Evolutionary conservation across 2,797 vertebrate species (phyloP).

Genomic region (Alca torda): DNA sequence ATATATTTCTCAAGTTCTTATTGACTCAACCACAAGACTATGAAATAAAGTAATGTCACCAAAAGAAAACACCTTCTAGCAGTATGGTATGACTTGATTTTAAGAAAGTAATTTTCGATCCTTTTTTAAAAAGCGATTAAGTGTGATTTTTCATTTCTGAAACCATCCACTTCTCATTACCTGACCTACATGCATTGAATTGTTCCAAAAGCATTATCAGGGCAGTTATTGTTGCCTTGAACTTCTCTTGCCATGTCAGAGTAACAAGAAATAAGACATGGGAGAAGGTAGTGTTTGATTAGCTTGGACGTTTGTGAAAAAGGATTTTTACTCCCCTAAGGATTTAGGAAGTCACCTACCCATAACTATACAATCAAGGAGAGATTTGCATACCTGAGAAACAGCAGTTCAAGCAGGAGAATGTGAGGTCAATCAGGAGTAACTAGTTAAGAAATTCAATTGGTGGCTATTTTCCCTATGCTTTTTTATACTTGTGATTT

Average conservation of each 20-base stretch:
- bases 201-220: constrained; percentile 75
- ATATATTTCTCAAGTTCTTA: constrained; percentile 58
- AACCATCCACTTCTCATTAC: constrained; percentile 63
- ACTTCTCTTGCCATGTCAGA: constrained; percentile 68
- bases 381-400: constrained; percentile 76
- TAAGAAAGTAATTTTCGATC: constrained; percentile 69
- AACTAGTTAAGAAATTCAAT: constrained; percentile 75
- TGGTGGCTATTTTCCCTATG: constrained; percentile 64
- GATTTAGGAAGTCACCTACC: constrained; percentile 56
- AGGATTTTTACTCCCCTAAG: constrained; percentile 53
- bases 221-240: constrained; percentile 75
- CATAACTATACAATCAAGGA: constrained; percentile 50
- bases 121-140: constrained; percentile 66
- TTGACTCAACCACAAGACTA: background rate
- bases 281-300: constrained; percentile 66
- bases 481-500: constrained; percentile 73
- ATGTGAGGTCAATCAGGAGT: constrained; percentile 75
- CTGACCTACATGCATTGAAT: constrained; percentile 74
- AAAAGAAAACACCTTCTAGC: constrained; percentile 28
- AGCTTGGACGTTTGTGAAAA: constrained; percentile 57
- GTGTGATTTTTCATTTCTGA: constrained; percentile 71
- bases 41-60: constrained; percentile 28
- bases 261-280: constrained; percentile 66
- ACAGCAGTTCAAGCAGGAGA: constrained; percentile 67
- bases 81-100: constrained; percentile 66